phyloP scores from a whole-genome alignment of 2,888 invertebrate genomes.

The Nematopogon swammerdamellus region DNA sequence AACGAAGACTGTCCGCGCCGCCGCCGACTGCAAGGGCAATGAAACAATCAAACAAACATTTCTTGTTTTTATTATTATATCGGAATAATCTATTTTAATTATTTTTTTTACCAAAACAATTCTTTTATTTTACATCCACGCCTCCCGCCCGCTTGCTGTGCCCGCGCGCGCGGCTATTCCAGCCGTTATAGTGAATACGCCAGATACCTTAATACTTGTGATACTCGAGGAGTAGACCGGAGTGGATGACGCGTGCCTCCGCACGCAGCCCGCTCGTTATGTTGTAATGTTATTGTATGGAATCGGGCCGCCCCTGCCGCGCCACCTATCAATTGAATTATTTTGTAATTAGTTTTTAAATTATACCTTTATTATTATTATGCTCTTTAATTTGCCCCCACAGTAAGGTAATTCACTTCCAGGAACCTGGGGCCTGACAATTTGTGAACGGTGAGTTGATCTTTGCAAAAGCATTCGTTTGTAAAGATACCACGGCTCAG shows the following conservation, averaged over 20 bases:
- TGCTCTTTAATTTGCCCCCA: conserved; percentile 24
- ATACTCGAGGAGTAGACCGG: conserved; percentile 1
- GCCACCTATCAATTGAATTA: conserved; percentile 2
- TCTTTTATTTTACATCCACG: conserved; percentile 19
- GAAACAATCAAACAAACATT: conserved; percentile 23
- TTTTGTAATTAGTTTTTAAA: conserved; percentile 49
- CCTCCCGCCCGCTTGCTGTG: conserved; percentile 13
- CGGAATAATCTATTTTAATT: conserved; percentile 22
- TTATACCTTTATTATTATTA: conserved; percentile 56
- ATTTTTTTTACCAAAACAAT: conserved; percentile 11
- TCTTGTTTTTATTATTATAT: conserved; percentile 22
- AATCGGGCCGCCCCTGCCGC: conserved; percentile 6
- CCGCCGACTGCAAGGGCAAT: conserved; percentile 16
- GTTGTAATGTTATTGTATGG: conserved; percentile 15
- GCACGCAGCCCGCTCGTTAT: conserved; percentile 9
- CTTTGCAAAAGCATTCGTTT: too few relatives aligned
- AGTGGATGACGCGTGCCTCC: neutral
- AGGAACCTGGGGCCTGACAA: conserved; percentile 21
- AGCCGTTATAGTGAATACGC: neutral
- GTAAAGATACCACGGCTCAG: too few relatives aligned
- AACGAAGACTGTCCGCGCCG: conserved; percentile 24
- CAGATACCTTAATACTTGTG: neutral
- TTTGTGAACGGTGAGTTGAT: conserved; percentile 11
- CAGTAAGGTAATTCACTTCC: conserved; percentile 3
- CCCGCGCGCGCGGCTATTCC: conserved; percentile 10